These are phyloP conservation scores for Branchipolynoe longqiensis DNA, from an alignment of 2,888 invertebrate species.

Conservation along the genomic window DNA sequence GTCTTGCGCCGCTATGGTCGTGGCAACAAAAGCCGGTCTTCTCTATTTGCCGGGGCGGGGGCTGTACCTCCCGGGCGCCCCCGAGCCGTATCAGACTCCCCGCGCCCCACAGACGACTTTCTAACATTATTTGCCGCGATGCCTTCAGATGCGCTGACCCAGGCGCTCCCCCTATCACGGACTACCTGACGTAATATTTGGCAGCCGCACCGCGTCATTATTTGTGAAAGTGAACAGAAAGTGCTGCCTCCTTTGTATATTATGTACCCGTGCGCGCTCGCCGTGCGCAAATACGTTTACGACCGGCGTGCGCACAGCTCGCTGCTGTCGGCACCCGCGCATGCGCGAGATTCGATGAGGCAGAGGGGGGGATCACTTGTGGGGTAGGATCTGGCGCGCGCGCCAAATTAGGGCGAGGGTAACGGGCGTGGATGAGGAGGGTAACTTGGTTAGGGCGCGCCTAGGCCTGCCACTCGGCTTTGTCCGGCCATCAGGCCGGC, in stretches of 20 bases:
- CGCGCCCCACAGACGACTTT: neutral
- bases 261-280: constrained; percentile 9
- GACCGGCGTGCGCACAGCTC: neutral
- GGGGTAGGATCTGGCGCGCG: constrained; percentile 32
- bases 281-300: constrained; percentile 32
- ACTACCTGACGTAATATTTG: constrained; percentile 51
- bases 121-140: constrained; percentile 52
- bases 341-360: constrained; percentile 51
- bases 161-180: neutral
- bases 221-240: constrained; percentile 43
- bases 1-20: neutral
- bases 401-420: neutral
- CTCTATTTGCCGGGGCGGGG: constrained; percentile 21
- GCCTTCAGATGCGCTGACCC: constrained; percentile 43
- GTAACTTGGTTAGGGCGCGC: constrained; percentile 28
- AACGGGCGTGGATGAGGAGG: constrained; percentile 33
- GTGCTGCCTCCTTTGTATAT: constrained; percentile 33
- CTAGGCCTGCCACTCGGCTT: too few relatives aligned
- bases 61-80: neutral
- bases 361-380: constrained; percentile 48
- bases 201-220: constrained; percentile 17
- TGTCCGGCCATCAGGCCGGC: neutral
- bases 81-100: neutral
- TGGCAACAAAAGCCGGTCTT: neutral
- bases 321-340: neutral